Conservation (phyloP, 2,888 invertebrate species). For the Gisinianus flammeolus region DNA sequence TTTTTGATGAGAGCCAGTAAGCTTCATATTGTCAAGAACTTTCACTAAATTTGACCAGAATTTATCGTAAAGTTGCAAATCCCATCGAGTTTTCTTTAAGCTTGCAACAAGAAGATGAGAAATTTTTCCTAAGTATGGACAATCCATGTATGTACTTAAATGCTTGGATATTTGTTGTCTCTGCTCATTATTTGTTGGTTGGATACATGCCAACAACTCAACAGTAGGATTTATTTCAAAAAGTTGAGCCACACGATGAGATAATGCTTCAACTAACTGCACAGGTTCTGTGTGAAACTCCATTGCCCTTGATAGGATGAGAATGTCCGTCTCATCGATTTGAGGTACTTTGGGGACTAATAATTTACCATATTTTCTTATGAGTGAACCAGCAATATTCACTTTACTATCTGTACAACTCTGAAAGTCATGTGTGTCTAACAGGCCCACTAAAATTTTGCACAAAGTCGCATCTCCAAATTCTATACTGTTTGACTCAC, state of each 20-base stretch:
- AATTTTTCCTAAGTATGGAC: constrained; percentile 37
- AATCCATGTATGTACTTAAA: neutral
- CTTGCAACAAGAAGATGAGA: constrained; percentile 34
- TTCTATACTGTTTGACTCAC: neutral
- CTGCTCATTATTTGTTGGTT: constrained; percentile 44
- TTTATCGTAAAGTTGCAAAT: constrained; percentile 38
- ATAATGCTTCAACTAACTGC: constrained; percentile 45
- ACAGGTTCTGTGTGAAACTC: constrained; percentile 46
- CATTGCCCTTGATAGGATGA: constrained; percentile 45
- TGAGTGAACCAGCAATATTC: no score
- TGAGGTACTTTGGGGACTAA: constrained; percentile 33
- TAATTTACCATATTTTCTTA: constrained; percentile 35
- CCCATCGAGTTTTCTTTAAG: constrained; percentile 40
- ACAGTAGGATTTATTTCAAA: constrained; percentile 45
- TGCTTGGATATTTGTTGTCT: neutral
- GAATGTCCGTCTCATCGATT: constrained; percentile 47
- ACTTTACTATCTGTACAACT: no score
- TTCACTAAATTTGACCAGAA: constrained; percentile 46
- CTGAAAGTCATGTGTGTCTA: no score
- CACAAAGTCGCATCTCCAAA: constrained; percentile 39
- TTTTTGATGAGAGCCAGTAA: no score
- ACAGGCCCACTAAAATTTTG: constrained; percentile 43
- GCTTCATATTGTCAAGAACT: neutral
- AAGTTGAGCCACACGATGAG: constrained; percentile 36
- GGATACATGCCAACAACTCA: constrained; percentile 43